Evolutionary conservation across 2,888 invertebrate genomes (phyloP), one percentile per base, ranked within the genome.

Genomic region (Sarcophaga rosellei): DNA sequence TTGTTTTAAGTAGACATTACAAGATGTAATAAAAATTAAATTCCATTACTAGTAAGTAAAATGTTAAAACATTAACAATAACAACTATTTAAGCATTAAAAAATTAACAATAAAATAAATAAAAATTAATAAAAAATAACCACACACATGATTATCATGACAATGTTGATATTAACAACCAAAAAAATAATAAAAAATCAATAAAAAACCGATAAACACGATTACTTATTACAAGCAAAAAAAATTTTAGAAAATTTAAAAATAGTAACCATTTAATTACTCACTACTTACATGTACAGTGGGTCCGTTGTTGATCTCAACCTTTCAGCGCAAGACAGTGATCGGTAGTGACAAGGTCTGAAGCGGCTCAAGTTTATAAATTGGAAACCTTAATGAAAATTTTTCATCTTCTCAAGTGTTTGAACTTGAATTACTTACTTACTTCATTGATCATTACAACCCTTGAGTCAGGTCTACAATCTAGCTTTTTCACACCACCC

Each of bases 131-230:
- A 45, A 47, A 2, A 12, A 63, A 25, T 44, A 44, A 61, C 45
- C 59, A 62, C 78, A 69, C 78, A 62, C 62, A 69, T 72, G 79
- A 57, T 72, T 35, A 66, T 80, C 79, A 80, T 80, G 79, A 66
- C 59, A 73, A 80, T 66, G 72, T 73, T 80, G 35, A 44, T 61
- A 65, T 72, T 66, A 59, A 80, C 35, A 45, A 59, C 23, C n/a
- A 57, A 53, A 62, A 44, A 78, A 53, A 57, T n/a, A 65, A 53
- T 17, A 44, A 78, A 35, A 57, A 44, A 59, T 11, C 20, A 35
- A 72, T 44, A 23, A 78, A 69, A 69, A 78, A 35, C 20, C 62
- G 44, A 66, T 57, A 73, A 73, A 80, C 72, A 73, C 65, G 72
- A 66, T 73, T 73, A 44, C 72, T 69, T 47, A 17, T 59, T 23